phyloP scores from a whole-genome alignment of 2,797 vertebrate species.

The Anomalospiza imberbis region DNA sequence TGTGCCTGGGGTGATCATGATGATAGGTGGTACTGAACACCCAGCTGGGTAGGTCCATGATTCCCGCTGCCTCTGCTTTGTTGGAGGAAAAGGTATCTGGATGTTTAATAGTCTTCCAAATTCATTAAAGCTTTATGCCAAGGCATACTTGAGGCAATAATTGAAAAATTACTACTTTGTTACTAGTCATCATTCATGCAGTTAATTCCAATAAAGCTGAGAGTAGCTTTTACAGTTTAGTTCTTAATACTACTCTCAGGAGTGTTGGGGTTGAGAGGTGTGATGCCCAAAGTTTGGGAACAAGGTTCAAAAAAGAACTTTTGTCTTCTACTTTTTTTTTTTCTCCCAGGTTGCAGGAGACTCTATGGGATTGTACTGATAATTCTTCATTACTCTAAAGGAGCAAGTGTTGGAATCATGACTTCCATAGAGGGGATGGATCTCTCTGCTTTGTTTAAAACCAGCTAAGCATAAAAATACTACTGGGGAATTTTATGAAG shows the following conservation, averaged over 20 bases:
- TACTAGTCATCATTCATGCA: background rate
- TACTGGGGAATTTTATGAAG: background rate
- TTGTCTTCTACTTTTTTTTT: background rate
- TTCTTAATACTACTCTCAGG: background rate
- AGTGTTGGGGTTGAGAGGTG: background rate
- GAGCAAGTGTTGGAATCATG: background rate
- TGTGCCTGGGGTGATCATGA: slow-evolving; percentile 6
- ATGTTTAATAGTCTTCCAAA: background rate
- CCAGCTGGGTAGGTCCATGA: background rate
- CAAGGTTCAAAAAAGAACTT: background rate
- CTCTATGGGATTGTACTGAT: background rate
- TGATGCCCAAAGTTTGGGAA: background rate
- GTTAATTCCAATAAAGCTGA: background rate
- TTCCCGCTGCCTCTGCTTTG: background rate
- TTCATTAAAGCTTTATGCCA: background rate
- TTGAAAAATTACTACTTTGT: background rate
- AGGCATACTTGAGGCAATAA: background rate
- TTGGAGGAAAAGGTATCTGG: background rate
- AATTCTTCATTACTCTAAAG: background rate
- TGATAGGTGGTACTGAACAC: background rate
- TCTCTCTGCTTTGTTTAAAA: background rate
- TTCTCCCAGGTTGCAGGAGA: background rate
- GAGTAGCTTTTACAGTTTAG: background rate
- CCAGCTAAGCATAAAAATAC: background rate
- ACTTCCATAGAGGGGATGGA: background rate